Conservation (phyloP, 2,113 vertebrate species). For the Crocuta crocuta region DNA sequence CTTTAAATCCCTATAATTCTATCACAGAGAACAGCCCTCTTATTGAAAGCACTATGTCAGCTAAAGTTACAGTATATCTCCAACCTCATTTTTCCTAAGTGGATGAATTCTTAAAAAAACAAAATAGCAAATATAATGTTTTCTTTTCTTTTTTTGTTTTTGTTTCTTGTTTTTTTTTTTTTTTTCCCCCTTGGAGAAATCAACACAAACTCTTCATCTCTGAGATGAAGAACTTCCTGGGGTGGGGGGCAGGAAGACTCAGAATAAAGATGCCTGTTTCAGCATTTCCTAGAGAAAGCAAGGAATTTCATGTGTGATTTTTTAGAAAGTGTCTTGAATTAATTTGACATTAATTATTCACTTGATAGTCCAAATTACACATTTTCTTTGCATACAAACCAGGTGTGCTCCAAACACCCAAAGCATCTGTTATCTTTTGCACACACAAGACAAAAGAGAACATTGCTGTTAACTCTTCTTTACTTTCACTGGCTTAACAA, state of each 20-base stretch:
- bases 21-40: not conserved
- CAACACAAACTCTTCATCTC: not conserved
- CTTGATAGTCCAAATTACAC: conserved; percentile 57
- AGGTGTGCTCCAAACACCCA: conserved; percentile 56
- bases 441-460: conserved; percentile 46
- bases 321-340: conserved; percentile 57
- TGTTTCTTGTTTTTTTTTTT: not conserved
- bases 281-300: conserved; percentile 42
- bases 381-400: conserved; percentile 73
- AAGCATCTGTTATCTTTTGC: conserved; percentile 65
- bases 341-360: conserved; percentile 75
- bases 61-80: not conserved
- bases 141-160: not conserved
- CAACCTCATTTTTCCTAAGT: not conserved
- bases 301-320: not conserved
- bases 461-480: not conserved
- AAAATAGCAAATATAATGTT: not conserved
- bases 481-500: not conserved
- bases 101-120: not conserved
- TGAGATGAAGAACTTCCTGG: not conserved
- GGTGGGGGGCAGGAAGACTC: not conserved
- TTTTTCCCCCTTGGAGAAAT: not conserved
- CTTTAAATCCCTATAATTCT: not conserved
- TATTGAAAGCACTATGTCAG: not conserved
- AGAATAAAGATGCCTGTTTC: conserved; percentile 4